Evolutionary conservation across 2,113 vertebrate species (phyloP), one percentile per base, ranked within the genome.

Genomic region (Lepus europaeus): DNA sequence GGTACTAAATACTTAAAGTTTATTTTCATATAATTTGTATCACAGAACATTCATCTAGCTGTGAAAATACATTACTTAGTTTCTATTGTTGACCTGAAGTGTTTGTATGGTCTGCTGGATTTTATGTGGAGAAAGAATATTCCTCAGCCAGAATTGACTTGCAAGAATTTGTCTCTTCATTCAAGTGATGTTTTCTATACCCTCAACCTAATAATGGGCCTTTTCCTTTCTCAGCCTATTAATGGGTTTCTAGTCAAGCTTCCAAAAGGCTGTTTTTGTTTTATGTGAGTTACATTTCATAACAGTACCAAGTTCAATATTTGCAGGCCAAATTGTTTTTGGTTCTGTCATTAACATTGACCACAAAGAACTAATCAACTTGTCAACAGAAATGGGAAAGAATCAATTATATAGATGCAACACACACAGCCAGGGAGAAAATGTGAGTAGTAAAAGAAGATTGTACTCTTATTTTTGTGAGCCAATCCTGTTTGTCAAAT

Each of bases 341-440:
- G 29, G 49, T 95, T 95, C 61, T 92, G 79, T 87, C 70, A 72
- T 64, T 91, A 80, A 90, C 77, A 85, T 91, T 96, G 70, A 79
- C 73, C 45, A 95, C 88, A 95, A 94, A 95, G 88, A 95, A 61
- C 78, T 51, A 22, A 96, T 93, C 73, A 91, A 87, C 90, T 94
- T 90, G 82, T 92, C 90, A 97, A 91, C 90, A 95, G 49, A 72
- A 36, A 61, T 89, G 61, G 45, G 56, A 93, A 90, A 86, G 63
- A 91, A 81, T 96, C 92, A 70, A 92, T 97, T 86, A 68, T 36
- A 92, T 91, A 89, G 93, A 94, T 79, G 36, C 17, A 89, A 59
- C 27, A 12, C 27, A 12, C 36, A 95, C n/a, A 92, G 66, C 1
- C 3, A 19, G 63, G 14, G 39, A 36, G 83, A 96, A 89, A 92